phyloP scores from a whole-genome alignment of 2,797 vertebrate genomes.

The Alcedo atthis region DNA sequence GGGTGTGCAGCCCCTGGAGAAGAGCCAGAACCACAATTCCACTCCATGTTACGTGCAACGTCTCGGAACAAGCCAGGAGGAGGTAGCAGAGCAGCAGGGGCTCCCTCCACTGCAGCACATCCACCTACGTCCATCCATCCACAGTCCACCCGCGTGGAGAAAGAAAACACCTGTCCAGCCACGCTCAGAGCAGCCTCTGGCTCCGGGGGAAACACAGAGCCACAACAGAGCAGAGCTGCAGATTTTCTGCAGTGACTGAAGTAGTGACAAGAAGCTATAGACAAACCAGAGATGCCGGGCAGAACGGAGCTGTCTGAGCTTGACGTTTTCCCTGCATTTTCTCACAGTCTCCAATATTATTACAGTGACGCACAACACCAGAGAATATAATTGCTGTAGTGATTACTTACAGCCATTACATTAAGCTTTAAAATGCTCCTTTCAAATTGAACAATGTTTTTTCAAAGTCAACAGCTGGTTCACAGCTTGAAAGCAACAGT shows the following conservation, averaged over 20 bases:
- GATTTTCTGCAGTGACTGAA: neutral
- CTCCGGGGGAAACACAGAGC: neutral
- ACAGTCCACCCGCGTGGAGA: neutral
- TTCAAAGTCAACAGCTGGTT: conserved; percentile 83
- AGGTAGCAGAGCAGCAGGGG: neutral
- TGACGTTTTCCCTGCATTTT: neutral
- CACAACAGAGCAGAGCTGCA: neutral
- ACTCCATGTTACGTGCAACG: neutral
- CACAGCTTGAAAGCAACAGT: conserved; percentile 82
- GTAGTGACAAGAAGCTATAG: neutral
- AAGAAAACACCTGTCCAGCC: neutral
- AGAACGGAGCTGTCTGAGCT: neutral
- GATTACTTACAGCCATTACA: conserved; percentile 79
- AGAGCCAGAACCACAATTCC: neutral
- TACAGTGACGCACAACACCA: neutral
- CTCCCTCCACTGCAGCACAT: neutral
- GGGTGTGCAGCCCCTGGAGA: neutral
- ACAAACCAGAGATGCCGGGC: neutral
- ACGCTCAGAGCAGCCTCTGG: neutral
- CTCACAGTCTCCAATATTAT: neutral
- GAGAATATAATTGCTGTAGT: conserved; percentile 64
- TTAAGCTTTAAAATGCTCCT: conserved; percentile 78
- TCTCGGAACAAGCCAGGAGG: neutral
- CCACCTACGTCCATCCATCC: neutral
- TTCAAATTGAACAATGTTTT: conserved; percentile 83